Percentiles rank a stretch among this genome's conserved stretches.
Evolutionary conservation across 2,888 invertebrate species (phyloP).

Genomic region (Meliscaeva auricollis): DNA sequence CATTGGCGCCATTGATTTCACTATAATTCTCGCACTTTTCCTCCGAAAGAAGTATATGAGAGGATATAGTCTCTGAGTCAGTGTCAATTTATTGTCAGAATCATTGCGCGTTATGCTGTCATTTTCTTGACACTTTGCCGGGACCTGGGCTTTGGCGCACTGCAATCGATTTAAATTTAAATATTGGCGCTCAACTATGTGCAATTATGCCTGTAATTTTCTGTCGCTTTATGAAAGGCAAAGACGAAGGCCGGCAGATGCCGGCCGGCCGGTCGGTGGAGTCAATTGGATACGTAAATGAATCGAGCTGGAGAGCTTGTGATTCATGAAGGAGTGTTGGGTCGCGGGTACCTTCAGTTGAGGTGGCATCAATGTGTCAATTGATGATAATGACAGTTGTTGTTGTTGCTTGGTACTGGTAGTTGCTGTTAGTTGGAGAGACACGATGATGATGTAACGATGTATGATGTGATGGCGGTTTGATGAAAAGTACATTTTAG

Average conservation of each 20-base stretch:
- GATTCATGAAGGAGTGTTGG: slow-evolving; percentile 28
- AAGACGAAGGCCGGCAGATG: slow-evolving; percentile 10
- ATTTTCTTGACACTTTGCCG: slow-evolving; percentile 26
- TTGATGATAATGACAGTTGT: slow-evolving; percentile 55
- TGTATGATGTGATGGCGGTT: slow-evolving; percentile 41
- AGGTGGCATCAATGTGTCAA: slow-evolving; percentile 34
- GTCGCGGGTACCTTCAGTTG: not conserved
- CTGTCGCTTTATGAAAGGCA: not conserved
- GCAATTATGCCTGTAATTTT: slow-evolving; percentile 7
- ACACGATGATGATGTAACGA: slow-evolving; percentile 18
- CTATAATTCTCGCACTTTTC: slow-evolving; percentile 46
- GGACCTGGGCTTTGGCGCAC: not conserved
- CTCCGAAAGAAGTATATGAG: too few relatives aligned
- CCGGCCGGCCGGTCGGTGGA: not conserved
- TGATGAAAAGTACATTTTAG: slow-evolving; percentile 41
- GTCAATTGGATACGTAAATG: too few relatives aligned
- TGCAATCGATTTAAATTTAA: slow-evolving; percentile 18
- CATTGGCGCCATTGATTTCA: slow-evolving; percentile 71
- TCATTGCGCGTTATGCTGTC: slow-evolving; percentile 22
- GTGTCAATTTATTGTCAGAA: slow-evolving; percentile 51
- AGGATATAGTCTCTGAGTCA: slow-evolving; percentile 11
- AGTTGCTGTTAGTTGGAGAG: slow-evolving; percentile 10
- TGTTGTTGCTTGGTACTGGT: slow-evolving; percentile 35
- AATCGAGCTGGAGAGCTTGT: not conserved
- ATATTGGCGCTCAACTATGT: slow-evolving; percentile 10